Conservation (phyloP, 2,797 vertebrate species). For the Petrocephalus schoutedeni region DNA sequence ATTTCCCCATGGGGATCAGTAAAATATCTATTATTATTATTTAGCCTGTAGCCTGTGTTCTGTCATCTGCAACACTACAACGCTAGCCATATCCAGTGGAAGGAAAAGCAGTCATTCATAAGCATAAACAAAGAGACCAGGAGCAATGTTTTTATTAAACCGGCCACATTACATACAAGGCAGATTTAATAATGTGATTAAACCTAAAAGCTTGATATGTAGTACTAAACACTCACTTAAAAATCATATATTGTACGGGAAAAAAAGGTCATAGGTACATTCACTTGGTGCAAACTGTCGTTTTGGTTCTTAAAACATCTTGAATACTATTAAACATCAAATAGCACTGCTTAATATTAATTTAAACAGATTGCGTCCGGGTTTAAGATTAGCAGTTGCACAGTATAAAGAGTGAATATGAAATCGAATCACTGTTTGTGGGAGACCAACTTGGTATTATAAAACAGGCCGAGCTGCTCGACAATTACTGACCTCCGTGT, state of each 20-base stretch:
- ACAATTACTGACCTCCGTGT: neutral
- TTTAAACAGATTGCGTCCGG: neutral
- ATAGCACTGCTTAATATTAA: conserved; percentile 15
- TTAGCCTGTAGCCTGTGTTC: neutral
- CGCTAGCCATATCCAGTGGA: neutral
- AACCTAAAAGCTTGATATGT: conserved; percentile 21
- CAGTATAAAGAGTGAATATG: neutral
- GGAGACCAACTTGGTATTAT: neutral
- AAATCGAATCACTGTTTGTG: neutral
- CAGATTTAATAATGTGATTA: conserved; percentile 15
- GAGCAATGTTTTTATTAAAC: conserved; percentile 38
- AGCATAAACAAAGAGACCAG: neutral
- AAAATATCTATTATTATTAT: neutral
- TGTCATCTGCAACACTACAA: neutral
- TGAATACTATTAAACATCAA: conserved; percentile 20
- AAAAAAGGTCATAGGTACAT: neutral
- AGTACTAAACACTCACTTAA: conserved; percentile 16
- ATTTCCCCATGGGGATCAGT: no score
- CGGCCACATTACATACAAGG: conserved; percentile 26
- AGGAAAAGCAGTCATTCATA: neutral
- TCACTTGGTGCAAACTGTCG: conserved; percentile 16
- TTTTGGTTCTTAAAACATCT: conserved; percentile 13
- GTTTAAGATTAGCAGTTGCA: neutral
- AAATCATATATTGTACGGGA: neutral
- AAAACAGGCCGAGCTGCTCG: neutral